These are phyloP conservation scores for Scaptomyza flava DNA, from an alignment of 2,888 invertebrate genomes.

Conservation along the genomic window DNA sequence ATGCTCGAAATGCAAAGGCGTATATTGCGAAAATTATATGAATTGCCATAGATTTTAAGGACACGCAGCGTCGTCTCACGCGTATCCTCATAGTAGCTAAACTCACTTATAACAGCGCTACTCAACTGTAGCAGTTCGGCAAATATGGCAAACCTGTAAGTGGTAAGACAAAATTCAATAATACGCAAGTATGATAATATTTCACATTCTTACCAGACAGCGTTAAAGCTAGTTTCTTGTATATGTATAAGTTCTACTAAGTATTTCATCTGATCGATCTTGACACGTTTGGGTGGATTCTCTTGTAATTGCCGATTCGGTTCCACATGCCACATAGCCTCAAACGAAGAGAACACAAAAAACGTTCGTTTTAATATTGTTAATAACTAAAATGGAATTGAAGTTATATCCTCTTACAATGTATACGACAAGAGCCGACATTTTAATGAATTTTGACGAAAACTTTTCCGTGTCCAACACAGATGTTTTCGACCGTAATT, in stretches of 20 bases:
- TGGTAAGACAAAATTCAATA: no score
- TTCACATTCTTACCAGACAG: constrained; percentile 71
- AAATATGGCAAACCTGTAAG: constrained; percentile 75
- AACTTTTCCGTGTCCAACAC: constrained; percentile 61
- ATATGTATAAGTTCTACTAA: constrained; percentile 62
- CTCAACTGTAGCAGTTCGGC: constrained; percentile 71
- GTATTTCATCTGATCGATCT: constrained; percentile 66
- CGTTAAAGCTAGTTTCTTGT: constrained; percentile 66
- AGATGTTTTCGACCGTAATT: constrained; percentile 45
- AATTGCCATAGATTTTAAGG: constrained; percentile 65
- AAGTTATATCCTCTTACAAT: constrained; percentile 61
- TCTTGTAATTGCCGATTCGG: not conserved
- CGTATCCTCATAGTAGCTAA: constrained; percentile 76
- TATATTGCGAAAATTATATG: constrained; percentile 64
- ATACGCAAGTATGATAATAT: no score
- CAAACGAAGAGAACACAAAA: not conserved
- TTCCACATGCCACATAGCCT: constrained; percentile 75
- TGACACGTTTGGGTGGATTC: constrained; percentile 60
- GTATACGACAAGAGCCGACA: constrained; percentile 74
- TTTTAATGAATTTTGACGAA: constrained; percentile 68
- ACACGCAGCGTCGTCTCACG: constrained; percentile 56
- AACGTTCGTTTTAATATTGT: no score
- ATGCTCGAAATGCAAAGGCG: constrained; percentile 64
- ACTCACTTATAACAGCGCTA: constrained; percentile 60
- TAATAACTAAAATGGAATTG: not conserved